phyloP scores from a whole-genome alignment of 1,140 invertebrate genomes.

The Anagrus nilaparvatae region DNA sequence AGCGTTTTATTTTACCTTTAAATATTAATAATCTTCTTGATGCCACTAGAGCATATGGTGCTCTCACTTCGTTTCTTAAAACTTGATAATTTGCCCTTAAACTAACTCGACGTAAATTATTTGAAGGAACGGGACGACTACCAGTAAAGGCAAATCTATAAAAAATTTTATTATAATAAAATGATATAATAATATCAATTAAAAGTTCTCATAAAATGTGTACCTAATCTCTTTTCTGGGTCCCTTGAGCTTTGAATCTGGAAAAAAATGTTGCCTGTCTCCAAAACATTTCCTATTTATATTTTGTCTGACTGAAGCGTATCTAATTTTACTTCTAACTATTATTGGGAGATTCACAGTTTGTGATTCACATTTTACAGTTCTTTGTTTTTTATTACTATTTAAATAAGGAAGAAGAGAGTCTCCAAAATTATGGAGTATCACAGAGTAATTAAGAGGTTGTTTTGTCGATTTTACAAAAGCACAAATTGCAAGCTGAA shows the following conservation, averaged over 20 bases:
- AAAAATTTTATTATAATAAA: conserved; percentile 9
- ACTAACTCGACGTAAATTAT: conserved; percentile 33
- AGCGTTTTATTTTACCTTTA: conserved; percentile 32
- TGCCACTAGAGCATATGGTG: conserved; percentile 33
- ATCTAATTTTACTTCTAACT: conserved; percentile 37
- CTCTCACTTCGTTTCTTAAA: conserved; percentile 33
- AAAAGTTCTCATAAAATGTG: conserved; percentile 1
- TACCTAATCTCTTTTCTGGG: conserved; percentile 38
- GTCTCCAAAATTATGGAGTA: conserved; percentile 37
- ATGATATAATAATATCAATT: conserved; percentile 9
- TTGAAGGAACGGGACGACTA: conserved; percentile 34
- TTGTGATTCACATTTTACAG: conserved; percentile 16
- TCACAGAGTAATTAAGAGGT: conserved; percentile 23
- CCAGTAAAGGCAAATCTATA: conserved; percentile 41
- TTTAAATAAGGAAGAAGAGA: conserved; percentile 36
- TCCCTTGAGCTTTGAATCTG: conserved; percentile 33
- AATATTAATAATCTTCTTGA: conserved; percentile 33
- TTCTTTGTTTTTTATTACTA: conserved; percentile 11
- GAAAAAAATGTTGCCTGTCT: conserved; percentile 35
- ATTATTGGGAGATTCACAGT: conserved; percentile 32
- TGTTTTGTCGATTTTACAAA: conserved; percentile 31
- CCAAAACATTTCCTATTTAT: conserved; percentile 19
- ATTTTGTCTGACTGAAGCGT: conserved; percentile 26
- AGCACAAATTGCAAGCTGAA: conserved; percentile 33
- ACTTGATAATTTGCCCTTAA: conserved; percentile 39